Percentiles rank a stretch among this genome's conserved stretches.
Conservation (phyloP, 2,888 invertebrate species). For the Thera britannica region DNA sequence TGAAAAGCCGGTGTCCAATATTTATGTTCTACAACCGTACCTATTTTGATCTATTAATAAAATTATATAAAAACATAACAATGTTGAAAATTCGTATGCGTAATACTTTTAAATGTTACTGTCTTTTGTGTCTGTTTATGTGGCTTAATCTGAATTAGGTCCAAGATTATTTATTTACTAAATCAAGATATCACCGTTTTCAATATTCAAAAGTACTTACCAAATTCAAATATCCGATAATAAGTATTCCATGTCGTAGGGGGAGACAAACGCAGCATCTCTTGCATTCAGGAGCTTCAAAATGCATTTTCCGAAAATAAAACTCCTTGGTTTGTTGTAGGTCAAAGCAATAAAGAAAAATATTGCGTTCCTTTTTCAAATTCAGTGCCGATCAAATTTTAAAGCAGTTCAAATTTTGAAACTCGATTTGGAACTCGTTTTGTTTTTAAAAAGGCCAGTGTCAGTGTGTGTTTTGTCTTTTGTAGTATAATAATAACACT, state of each 20-base stretch:
- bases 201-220: conserved; percentile 31
- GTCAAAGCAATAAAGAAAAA: background rate
- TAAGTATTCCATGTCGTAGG: conserved; percentile 57
- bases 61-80: too few relatives aligned
- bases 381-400: background rate
- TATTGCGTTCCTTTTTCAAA: background rate
- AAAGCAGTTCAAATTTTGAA: background rate
- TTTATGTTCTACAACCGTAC: too few relatives aligned
- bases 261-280: conserved; percentile 61
- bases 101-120: too few relatives aligned
- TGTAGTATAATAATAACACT: too few relatives aligned
- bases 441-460: background rate
- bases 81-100: too few relatives aligned
- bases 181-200: too few relatives aligned
- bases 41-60: too few relatives aligned
- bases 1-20: too few relatives aligned
- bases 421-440: background rate
- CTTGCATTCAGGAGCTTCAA: conserved; percentile 57
- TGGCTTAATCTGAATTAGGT: too few relatives aligned
- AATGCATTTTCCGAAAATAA: conserved; percentile 43
- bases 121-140: too few relatives aligned
- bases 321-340: background rate
- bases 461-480: too few relatives aligned
- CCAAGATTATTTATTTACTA: too few relatives aligned
- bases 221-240: conserved; percentile 54